These are phyloP conservation scores for Tipula helvola DNA, from an alignment of 2,888 invertebrate genomes.

Conservation along the genomic window DNA sequence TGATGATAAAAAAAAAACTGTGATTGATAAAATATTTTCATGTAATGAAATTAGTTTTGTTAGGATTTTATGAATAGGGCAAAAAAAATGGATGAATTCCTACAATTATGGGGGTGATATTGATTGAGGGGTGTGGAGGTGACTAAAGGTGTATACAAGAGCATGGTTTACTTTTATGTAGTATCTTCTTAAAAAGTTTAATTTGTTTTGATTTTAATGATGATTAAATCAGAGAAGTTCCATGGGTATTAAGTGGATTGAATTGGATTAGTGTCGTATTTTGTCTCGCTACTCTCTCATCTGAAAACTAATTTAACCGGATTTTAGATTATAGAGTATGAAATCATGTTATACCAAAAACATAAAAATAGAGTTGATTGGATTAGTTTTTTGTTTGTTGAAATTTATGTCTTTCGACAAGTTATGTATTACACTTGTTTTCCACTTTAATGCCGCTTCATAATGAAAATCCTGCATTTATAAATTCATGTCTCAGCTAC, in stretches of 20 bases:
- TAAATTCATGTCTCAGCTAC: no score
- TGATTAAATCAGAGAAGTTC: neutral
- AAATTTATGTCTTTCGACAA: neutral
- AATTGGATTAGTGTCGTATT: neutral
- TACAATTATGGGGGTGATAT: neutral
- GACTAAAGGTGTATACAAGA: neutral
- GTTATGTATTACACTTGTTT: no score
- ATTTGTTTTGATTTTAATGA: neutral
- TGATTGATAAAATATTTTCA: neutral
- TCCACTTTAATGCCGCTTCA: no score
- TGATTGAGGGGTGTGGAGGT: neutral
- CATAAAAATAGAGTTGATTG: neutral
- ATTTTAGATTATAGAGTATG: neutral
- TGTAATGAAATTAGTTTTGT: conserved; percentile 4
- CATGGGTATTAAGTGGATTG: neutral
- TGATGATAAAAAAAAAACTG: neutral
- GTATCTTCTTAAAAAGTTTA: neutral
- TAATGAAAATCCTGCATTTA: no score
- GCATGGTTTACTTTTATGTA: neutral
- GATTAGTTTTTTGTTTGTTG: neutral
- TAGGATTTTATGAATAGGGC: neutral
- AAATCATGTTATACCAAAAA: neutral
- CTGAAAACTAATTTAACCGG: neutral
- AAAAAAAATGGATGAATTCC: neutral
- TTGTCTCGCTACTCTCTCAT: neutral